Percentiles rank a stretch among this genome's conserved stretches.
Conservation (phyloP, 2,888 invertebrate genomes). For the Nesidiocoris tenuis region DNA sequence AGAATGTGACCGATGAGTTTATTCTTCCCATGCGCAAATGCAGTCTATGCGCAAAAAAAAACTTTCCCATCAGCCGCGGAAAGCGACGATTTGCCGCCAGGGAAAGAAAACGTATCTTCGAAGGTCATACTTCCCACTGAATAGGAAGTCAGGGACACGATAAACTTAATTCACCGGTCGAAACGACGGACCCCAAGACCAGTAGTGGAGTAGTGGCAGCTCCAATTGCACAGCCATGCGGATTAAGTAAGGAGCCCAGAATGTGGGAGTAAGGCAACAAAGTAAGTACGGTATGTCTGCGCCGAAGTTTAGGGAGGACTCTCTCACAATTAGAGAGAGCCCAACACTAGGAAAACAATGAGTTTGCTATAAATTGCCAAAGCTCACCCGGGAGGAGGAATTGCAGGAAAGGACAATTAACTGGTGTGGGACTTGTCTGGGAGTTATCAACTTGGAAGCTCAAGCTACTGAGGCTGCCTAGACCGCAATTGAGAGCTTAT, state of each 20-base stretch:
- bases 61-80: too few relatives aligned
- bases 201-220: neutral
- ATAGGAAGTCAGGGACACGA: too few relatives aligned
- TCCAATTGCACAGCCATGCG: constrained; percentile 3
- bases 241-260: constrained; percentile 12
- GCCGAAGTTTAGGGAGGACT: neutral
- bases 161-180: neutral
- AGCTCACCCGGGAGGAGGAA: neutral
- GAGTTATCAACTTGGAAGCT: constrained; percentile 12
- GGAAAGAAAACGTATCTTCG: too few relatives aligned
- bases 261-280: constrained; percentile 15
- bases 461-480: neutral
- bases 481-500: constrained; percentile 8
- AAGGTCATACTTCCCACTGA: too few relatives aligned
- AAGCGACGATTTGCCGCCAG: too few relatives aligned
- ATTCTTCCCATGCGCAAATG: too few relatives aligned
- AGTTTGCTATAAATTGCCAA: constrained; percentile 28
- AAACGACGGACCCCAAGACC: neutral
- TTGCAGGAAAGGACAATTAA: constrained; percentile 16
- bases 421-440: constrained; percentile 19
- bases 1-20: too few relatives aligned
- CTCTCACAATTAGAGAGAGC: constrained; percentile 27
- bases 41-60: too few relatives aligned
- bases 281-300: neutral
- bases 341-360: constrained; percentile 26